Percentiles rank a stretch among this genome's conserved stretches.
These are phyloP conservation scores for Lordiphosa collinella DNA, from an alignment of 1,140 invertebrate genomes.

Conservation along the genomic window DNA sequence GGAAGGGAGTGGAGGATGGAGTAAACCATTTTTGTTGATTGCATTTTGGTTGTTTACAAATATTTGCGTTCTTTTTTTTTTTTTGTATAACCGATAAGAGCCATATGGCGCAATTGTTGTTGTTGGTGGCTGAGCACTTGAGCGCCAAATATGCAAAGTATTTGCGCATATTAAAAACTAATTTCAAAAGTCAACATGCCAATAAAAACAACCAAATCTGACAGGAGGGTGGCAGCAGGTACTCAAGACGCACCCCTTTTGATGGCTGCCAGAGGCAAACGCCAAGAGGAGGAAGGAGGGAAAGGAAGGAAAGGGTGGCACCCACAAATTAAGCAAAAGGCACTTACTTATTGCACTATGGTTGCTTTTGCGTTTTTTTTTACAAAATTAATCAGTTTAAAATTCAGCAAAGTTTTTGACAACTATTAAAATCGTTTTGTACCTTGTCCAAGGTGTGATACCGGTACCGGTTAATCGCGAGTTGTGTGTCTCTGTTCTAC, in stretches of 20 bases:
- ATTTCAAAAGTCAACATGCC: slow-evolving; percentile 78
- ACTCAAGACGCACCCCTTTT: slow-evolving; percentile 68
- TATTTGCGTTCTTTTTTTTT: slow-evolving; percentile 56
- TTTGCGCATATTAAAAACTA: slow-evolving; percentile 78
- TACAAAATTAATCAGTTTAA: too few species aligned
- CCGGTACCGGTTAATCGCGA: too few species aligned
- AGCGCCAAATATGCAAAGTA: slow-evolving; percentile 70
- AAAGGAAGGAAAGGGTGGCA: slow-evolving; percentile 15
- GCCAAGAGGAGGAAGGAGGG: neutral
- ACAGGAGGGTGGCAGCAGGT: slow-evolving; percentile 44
- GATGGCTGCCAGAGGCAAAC: slow-evolving; percentile 40
- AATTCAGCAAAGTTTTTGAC: too few species aligned
- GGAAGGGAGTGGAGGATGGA: neutral
- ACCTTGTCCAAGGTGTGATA: too few species aligned
- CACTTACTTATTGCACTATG: slow-evolving; percentile 48
- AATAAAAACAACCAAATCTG: slow-evolving; percentile 65
- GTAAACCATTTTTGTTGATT: slow-evolving; percentile 42
- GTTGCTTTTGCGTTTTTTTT: too few species aligned
- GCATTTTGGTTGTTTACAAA: slow-evolving; percentile 69
- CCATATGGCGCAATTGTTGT: slow-evolving; percentile 56
- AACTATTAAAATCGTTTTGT: too few species aligned
- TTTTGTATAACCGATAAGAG: slow-evolving; percentile 40
- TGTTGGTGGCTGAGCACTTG: slow-evolving; percentile 27
- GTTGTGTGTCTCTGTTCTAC: too few species aligned
- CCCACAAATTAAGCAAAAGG: slow-evolving; percentile 72